Evolutionary conservation across 1,140 invertebrate genomes (phyloP), one percentile per base, ranked within the genome.

Genomic region (Epicauta chinensis): DNA sequence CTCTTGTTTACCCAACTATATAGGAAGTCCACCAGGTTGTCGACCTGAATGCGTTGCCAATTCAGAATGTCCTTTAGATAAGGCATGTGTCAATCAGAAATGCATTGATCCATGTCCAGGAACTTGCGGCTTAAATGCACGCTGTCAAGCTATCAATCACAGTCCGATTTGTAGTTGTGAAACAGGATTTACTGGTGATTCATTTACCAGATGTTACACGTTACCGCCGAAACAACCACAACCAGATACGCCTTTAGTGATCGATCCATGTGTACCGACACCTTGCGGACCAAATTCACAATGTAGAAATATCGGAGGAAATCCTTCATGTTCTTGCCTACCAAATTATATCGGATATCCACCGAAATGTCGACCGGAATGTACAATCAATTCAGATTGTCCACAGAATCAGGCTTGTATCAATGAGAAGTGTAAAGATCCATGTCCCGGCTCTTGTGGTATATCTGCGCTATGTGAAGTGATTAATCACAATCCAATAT

Each of bases 271-370:
- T 66, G 69, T 81, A 9, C 85, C 86, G 31, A 81, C 82, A 31
- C 86, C 85, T 13, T 89, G 86, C 68, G 86, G 86, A 3, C 74
- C 79, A 13, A 76, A 84, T 62, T 77, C 82, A 3, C 73, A 84
- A 61, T 91, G 88, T 65, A 74, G 78, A 56, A 70, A 80, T 50
- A 70, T 77, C 36, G 77, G 80, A 41, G 77, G 77, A 46, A 71
- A 77, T 43, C 78, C 81, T 5, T 78, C 80, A 1, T 84, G 82
- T 59, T 78, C 78, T n/a, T 83, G 81, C 58, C 57, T 78, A 13
- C 62, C 71, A 17, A 73, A 68, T 32, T 78, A 67, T 58, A 63
- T 76, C 38, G 78, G 79, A 50, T 66, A 61, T 9, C 78, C 78
- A 11, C 73, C 79, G 1, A 74, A 74, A 52, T 71, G 79, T 71